Evolutionary conservation across 2,797 vertebrate species (phyloP).

Genomic region (Coluber constrictor): DNA sequence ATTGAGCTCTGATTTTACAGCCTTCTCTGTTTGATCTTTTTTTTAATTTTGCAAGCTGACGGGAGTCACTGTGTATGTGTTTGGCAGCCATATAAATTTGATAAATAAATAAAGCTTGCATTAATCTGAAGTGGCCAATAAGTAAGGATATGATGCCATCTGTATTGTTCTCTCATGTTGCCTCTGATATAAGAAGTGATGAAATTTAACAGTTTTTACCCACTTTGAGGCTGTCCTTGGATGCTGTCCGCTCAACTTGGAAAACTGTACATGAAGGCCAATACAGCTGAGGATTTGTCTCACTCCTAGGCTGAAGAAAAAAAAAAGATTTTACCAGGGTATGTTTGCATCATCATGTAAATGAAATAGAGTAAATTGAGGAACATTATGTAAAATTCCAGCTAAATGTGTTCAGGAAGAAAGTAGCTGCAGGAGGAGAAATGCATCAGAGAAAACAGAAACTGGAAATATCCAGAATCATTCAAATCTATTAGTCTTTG

Average conservation of each 20-base stretch:
- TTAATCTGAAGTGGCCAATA: neutral
- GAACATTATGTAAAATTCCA: neutral
- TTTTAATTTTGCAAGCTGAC: neutral
- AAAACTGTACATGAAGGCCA: neutral
- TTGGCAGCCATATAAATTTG: neutral
- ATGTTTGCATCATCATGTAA: neutral
- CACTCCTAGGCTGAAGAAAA: neutral
- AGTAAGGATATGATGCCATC: neutral
- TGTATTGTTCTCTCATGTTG: neutral
- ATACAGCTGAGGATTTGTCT: neutral
- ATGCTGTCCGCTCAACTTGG: neutral
- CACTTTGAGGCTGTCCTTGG: neutral
- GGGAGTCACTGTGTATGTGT: neutral
- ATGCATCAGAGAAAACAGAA: slow-evolving; percentile 31
- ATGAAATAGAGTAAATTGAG: neutral
- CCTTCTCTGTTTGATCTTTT: slow-evolving; percentile 22
- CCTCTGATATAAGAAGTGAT: neutral
- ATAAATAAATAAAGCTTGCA: neutral
- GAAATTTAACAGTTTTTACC: neutral
- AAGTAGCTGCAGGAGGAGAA: slow-evolving; percentile 32
- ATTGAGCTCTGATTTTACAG: slow-evolving; percentile 34
- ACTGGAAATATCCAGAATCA: slow-evolving; percentile 23
- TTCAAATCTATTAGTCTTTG: slow-evolving; percentile 34
- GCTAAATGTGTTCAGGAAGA: slow-evolving; percentile 43
- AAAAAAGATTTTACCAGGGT: neutral